These are phyloP conservation scores for Rhagoletis pomonella DNA, from an alignment of 1,140 invertebrate genomes.

Conservation along the genomic window DNA sequence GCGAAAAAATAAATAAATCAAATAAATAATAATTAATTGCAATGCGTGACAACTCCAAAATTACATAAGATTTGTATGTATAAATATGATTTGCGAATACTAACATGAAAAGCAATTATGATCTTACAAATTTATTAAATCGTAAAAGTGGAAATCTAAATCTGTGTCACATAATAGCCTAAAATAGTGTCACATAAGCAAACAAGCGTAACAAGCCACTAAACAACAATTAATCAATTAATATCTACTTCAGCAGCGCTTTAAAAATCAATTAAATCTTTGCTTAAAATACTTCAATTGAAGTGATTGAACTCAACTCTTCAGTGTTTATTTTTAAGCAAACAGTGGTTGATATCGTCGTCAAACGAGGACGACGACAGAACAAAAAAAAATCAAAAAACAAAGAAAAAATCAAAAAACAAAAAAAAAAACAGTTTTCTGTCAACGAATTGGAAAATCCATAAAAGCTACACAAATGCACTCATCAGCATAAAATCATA, in stretches of 20 bases:
- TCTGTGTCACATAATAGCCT: too few species aligned
- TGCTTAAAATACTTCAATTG: constrained; percentile 7
- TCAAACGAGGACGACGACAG: too few species aligned
- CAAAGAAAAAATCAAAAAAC: too few species aligned
- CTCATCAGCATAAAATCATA: constrained; percentile 14
- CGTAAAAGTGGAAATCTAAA: too few species aligned
- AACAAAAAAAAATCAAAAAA: too few species aligned
- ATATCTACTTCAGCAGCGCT: background rate
- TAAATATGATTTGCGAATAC: too few species aligned
- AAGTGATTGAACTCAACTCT: constrained; percentile 39
- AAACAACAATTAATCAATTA: background rate
- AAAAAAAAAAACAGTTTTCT: background rate
- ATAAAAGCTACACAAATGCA: constrained; percentile 16
- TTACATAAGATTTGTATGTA: background rate
- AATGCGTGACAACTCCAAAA: too few species aligned
- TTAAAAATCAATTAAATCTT: background rate
- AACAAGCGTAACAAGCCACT: background rate
- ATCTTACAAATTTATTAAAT: background rate
- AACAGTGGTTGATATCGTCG: too few species aligned
- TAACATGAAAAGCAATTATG: background rate
- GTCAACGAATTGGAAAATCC: constrained; percentile 37
- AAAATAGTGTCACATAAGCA: too few species aligned
- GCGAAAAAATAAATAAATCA: too few species aligned
- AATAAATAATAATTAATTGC: too few species aligned
- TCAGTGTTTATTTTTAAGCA: constrained; percentile 4